These are phyloP conservation scores for Lamellibrachia columna DNA, from an alignment of 2,888 invertebrate genomes.

Conservation along the genomic window DNA sequence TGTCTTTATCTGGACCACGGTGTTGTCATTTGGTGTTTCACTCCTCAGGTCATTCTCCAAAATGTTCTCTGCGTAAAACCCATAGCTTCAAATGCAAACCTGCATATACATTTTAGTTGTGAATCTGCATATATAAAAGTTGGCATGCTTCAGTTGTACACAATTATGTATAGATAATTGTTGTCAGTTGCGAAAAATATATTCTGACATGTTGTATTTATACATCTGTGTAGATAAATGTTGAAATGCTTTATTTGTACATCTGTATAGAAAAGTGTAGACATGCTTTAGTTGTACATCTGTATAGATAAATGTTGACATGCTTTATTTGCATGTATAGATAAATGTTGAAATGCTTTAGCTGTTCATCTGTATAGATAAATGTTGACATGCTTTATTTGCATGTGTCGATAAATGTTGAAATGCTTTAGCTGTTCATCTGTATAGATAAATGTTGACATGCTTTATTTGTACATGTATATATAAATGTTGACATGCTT, in stretches of 20 bases:
- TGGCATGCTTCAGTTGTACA: background rate
- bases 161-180: no score
- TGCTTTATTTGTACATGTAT: background rate
- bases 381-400: no score
- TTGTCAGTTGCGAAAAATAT: no score
- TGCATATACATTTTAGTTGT: background rate
- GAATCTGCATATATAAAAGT: background rate
- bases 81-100: background rate
- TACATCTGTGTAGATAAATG: background rate
- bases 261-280: background rate
- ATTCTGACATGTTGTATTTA: background rate
- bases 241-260: background rate
- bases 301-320: background rate
- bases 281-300: no score
- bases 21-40: background rate
- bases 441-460: background rate
- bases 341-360: no score
- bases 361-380: no score
- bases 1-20: background rate
- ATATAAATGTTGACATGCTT: background rate
- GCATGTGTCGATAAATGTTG: background rate
- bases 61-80: background rate
- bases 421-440: no score
- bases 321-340: background rate
- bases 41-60: constrained; percentile 9